Conservation (phyloP, 2,797 vertebrate species). For the Halcyon chelicuti region DNA sequence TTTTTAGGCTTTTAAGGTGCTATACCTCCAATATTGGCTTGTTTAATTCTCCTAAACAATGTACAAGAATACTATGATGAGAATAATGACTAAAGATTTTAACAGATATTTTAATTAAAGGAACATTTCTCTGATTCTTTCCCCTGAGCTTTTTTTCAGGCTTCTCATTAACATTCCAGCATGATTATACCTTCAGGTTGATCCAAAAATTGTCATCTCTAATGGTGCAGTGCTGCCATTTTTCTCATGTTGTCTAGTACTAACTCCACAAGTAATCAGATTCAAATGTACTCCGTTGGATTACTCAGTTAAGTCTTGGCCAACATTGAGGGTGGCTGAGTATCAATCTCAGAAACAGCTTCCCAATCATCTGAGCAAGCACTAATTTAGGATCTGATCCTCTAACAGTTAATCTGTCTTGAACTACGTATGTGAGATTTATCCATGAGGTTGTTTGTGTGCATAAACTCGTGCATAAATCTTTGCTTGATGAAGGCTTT, state of each 20-base stretch:
- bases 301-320: constrained; percentile 47
- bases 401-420: not conserved
- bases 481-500: not conserved
- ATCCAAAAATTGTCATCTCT: constrained; percentile 22
- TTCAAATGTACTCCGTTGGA: not conserved
- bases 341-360: not conserved
- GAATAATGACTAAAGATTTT: not conserved
- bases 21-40: not conserved
- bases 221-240: constrained; percentile 3
- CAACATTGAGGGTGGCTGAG: not conserved
- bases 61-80: not conserved
- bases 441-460: not conserved
- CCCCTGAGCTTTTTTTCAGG: not conserved
- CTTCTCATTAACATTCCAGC: constrained; percentile 12
- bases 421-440: not conserved
- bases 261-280: constrained; percentile 36
- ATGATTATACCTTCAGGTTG: constrained; percentile 22
- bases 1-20: constrained; percentile 20
- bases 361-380: constrained; percentile 6
- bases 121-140: constrained; percentile 10
- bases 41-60: constrained; percentile 10
- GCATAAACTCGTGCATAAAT: not conserved
- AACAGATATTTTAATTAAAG: constrained; percentile 38
- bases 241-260: constrained; percentile 18
- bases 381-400: not conserved